Evolutionary conservation across 2,888 invertebrate species (phyloP), one percentile per base, ranked within the genome.

Genomic region (Pasiphila rectangulata): DNA sequence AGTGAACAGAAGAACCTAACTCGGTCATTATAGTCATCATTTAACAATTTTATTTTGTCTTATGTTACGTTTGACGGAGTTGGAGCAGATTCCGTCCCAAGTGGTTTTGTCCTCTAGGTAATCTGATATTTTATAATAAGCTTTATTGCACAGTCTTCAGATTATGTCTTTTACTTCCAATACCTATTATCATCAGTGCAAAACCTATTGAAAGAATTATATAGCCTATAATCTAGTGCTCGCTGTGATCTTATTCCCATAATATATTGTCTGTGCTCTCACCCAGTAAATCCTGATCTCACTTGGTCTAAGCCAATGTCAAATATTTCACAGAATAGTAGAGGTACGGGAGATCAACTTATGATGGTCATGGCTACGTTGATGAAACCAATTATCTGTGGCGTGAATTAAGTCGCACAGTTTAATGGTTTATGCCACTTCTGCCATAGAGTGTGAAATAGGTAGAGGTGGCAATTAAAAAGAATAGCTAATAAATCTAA

Each of bases 351-450:
- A 43, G 57, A 13, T 52, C 57, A 41, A 13, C 16, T 21, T 56
- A 57, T 27, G 46, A 37, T 56, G 56, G 59, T 34, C 13, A 19
- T 24, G 23, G 29, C 67, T 69, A 71, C 73, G 67, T 67, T 74
- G 76, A 77, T 79, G 79, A 72, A 78, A 78, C 73, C 74, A 83
- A 82, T 83, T 82, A 81, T 72, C 70, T 67, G 67, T 71, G 67
- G 79, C 72, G 75, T 72, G 75, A 79, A 76, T 76, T 78, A 76
- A 76, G 74, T 75, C 75, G 69, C 71, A 51, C 59, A 60, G 62
- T 64, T 68, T 67, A 67, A 69, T 72, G 67, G 67, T 62, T 65
- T 55, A 57, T 42, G 56, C 40, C 42, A 60, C 57, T 63, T 49
- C 51, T 32, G 51, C 17, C 46, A 55, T 46, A 62, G 69, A 69